Evolutionary conservation across 37 sponge, comb jelly and placozoan genomes (phyloP), one percentile per base, ranked within the genome.

Genomic region (Halisarca cf. caerulea): DNA sequence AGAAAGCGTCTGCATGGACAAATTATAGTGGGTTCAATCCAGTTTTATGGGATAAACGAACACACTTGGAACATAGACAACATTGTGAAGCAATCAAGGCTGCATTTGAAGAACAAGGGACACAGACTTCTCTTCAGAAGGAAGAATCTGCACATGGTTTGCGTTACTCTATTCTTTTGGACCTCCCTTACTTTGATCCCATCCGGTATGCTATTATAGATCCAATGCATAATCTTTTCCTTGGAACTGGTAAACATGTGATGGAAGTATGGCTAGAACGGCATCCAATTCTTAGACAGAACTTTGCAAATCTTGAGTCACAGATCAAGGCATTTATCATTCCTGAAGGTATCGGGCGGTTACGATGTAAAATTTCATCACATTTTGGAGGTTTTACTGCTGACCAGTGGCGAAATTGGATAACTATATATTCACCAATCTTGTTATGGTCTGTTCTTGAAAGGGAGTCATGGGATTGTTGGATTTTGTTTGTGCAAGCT

Each of bases 401-500:
- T 38, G 73, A 83, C 54, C 88, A 91, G 77, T 91, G 92, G 92
- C 55, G 57, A 11, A 87, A 42, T 24, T 91, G 88, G 88, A 91
- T 69, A 25, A 74, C 70, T 39, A 69, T 91, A 24, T 87, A 85
- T 64, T 91, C 92, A 44, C 82, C 88, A 17, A 40, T 88, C 42
- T 42, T 81, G 8, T 32, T 91, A n/a, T 78, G 87, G 59, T 59
- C 60, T 0, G 84, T 91, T 35, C 57, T 91, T 1, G 88, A 88
- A 32, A 7, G 57, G 45, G 47, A 72, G 0, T 75, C 87, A 39
- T 74, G 84, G 24, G 28, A 38, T 1, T 85, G 85, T 25, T 91
- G 92, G 92, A 58, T 88, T 5, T 43, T 91, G 32, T 91, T 82
- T 85, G 92, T 91, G 0, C 77, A 72, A 70, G 92, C 92, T 30